Evolutionary conservation across 2,888 invertebrate genomes (phyloP).

Genomic region (Seladonia tumulorum): DNA sequence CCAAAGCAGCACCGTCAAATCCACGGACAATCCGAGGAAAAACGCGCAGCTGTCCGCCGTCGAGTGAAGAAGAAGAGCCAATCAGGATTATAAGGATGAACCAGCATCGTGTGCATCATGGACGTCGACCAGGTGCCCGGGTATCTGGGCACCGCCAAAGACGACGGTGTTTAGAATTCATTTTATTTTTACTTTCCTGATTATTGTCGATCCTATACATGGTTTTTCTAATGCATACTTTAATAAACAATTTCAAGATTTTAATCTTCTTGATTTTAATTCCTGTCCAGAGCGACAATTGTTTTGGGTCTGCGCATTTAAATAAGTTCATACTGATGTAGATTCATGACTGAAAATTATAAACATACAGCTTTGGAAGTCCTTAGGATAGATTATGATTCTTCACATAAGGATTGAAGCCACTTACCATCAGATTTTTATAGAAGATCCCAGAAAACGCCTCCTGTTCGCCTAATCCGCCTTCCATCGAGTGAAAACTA

Average conservation of each 20-base stretch:
- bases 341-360: too few relatives aligned
- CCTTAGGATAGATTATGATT: too few relatives aligned
- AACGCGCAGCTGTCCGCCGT: conserved; percentile 64
- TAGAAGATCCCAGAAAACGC: too few relatives aligned
- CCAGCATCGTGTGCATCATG: conserved; percentile 40
- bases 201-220: conserved; percentile 55
- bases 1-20: conserved; percentile 64
- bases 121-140: conserved; percentile 18
- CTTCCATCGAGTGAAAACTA: background rate
- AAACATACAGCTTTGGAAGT: too few relatives aligned
- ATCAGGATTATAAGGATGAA: conserved; percentile 53
- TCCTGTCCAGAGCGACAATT: too few relatives aligned
- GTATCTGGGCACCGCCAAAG: background rate
- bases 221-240: conserved; percentile 50
- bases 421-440: too few relatives aligned
- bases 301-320: too few relatives aligned
- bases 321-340: too few relatives aligned
- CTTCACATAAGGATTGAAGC: too few relatives aligned
- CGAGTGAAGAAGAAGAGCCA: conserved; percentile 43
- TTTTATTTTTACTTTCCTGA: conserved; percentile 43
- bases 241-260: conserved; percentile 54
- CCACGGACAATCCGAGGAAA: conserved; percentile 66
- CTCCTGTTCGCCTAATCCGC: too few relatives aligned
- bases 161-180: conserved; percentile 36
- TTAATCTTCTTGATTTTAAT: background rate